Evolutionary conservation across 2,797 vertebrate genomes (phyloP).

Genomic region (Halcyon smyrnensis): DNA sequence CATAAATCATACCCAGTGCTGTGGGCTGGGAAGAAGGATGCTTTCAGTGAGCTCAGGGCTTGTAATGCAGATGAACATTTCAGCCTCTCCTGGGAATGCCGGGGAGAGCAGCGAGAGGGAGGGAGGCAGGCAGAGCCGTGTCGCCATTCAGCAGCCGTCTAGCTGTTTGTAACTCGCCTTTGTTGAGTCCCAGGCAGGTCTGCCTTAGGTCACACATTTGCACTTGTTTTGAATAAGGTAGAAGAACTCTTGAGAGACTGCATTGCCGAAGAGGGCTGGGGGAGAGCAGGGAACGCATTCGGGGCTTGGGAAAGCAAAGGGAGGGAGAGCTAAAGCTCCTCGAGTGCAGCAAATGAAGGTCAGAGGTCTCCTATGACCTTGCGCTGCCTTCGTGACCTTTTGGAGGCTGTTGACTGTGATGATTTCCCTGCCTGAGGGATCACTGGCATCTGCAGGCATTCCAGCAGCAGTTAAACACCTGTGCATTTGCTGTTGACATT

Average conservation of each 20-base stretch:
- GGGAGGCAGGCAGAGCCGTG: background rate
- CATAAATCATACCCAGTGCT: constrained; percentile 15
- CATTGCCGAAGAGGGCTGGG: background rate
- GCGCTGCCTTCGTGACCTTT: constrained; percentile 50
- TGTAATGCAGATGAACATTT: constrained; percentile 44
- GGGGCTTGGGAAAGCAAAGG: constrained; percentile 15
- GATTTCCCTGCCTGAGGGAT: constrained; percentile 54
- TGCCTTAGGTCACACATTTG: constrained; percentile 62
- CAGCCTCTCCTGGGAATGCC: background rate
- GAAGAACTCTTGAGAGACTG: constrained; percentile 34
- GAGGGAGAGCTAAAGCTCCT: background rate
- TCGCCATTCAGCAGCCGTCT: constrained; percentile 22
- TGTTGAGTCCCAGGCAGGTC: background rate
- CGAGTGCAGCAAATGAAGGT: background rate
- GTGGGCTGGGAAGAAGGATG: constrained; percentile 10
- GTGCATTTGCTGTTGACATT: constrained; percentile 47
- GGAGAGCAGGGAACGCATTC: background rate
- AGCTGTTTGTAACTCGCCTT: constrained; percentile 2
- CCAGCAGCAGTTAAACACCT: constrained; percentile 49
- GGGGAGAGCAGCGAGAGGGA: background rate
- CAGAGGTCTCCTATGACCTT: constrained; percentile 44
- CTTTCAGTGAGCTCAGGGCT: constrained; percentile 24
- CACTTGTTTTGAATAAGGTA: constrained; percentile 45
- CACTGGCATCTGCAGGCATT: constrained; percentile 32
- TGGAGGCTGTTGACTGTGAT: constrained; percentile 7